Evolutionary conservation across 2,797 vertebrate genomes (phyloP), one percentile per base, ranked within the genome.

Genomic region (Anableps anableps): DNA sequence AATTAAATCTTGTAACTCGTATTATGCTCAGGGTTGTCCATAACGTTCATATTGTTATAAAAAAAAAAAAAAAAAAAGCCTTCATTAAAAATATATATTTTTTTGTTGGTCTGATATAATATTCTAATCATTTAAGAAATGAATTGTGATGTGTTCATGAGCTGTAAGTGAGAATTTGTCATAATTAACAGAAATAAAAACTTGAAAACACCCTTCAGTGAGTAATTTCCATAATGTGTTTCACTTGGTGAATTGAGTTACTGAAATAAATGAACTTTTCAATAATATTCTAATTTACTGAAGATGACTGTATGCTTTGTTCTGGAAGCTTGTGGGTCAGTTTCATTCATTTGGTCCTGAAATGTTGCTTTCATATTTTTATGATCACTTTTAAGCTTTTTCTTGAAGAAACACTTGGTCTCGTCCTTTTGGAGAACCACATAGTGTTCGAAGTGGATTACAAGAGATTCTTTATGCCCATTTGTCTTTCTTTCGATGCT

Each of bases 271-370:
- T 19, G 50, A 19, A 21, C 19, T 19, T 48, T 2, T 48, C 47
- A 48, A 8, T 14, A n/a, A n/a, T 11, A 58, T 58, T 58, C 11
- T n/a, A 58, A 58, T 58, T 58, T 29, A 58, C 10, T 29, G 9
- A 51, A 8, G 2, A n/a, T n/a, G 23, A 14, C 2, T 58, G 53
- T 78, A 84, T 14, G 81, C 88, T 92, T 88, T 79, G 88, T 88
- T 92, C 87, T 90, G 83, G 81, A 86, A 74, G 87, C 90, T 86
- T 7, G 74, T 89, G 80, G 64, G 64, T 9, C 21, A 8, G 74
- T 45, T 26, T 75, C 23, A 77, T 83, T 94, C 91, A 94, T 93
- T 93, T 95, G 94, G 94, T 93, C 76, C 68, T n/a, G 83, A n/a
- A n/a, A n/a, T n/a, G n/a, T n/a, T n/a, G n/a, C n/a, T n/a, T 85